Conservation (phyloP, 2,888 invertebrate genomes). For the Standfussiana lucernea region DNA sequence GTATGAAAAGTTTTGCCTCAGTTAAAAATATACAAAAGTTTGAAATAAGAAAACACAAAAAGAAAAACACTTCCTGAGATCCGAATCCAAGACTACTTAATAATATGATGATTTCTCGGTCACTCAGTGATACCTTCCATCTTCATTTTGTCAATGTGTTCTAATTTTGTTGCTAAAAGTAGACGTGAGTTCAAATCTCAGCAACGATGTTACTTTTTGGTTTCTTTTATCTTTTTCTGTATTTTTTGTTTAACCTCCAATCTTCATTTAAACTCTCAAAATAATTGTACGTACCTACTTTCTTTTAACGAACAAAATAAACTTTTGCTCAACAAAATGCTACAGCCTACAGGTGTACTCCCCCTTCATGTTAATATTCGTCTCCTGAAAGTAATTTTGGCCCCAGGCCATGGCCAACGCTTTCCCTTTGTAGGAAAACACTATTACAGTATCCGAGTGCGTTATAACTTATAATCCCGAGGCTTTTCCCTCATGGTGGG, state of each 20-base stretch:
- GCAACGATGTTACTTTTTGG: background rate
- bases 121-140: background rate
- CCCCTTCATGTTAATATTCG: background rate
- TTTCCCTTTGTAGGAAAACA: constrained; percentile 31
- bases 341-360: constrained; percentile 5
- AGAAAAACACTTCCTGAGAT: background rate
- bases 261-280: background rate
- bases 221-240: background rate
- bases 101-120: background rate
- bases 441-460: constrained; percentile 19
- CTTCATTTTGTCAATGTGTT: background rate
- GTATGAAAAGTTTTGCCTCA: background rate
- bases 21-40: background rate
- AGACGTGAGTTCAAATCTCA: background rate
- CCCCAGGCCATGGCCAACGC: background rate
- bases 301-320: background rate
- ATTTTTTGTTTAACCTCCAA: no score
- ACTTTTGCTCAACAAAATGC: background rate
- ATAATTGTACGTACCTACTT: background rate
- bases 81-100: constrained; percentile 8
- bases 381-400: background rate
- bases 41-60: background rate
- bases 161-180: background rate
- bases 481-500: constrained; percentile 40
- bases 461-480: constrained; percentile 54